These are phyloP conservation scores for Oreotrochilus melanogaster DNA, from an alignment of 2,113 vertebrate genomes.

Conservation along the genomic window DNA sequence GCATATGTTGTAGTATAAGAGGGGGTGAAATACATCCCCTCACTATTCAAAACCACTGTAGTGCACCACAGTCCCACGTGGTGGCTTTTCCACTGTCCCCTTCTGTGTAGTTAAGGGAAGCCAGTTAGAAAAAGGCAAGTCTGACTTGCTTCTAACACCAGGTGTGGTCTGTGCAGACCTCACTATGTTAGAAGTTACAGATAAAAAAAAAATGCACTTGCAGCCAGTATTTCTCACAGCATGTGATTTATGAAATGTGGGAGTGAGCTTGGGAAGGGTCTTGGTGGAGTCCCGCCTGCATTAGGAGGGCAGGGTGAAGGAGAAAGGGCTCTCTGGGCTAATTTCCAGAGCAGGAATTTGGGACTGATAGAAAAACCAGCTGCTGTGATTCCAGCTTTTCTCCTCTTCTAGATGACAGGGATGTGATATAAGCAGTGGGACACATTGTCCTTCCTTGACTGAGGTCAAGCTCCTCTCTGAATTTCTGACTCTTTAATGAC, in stretches of 20 bases:
- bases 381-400: not conserved
- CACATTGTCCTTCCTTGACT: conserved; percentile 33
- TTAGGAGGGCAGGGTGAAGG: not conserved
- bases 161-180: not conserved
- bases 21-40: not conserved
- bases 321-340: not conserved
- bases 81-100: not conserved
- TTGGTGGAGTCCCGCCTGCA: not conserved
- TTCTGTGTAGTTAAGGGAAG: not conserved
- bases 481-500: not conserved
- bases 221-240: not conserved
- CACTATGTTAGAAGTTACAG: not conserved
- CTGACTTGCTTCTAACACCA: not conserved
- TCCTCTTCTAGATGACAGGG: not conserved
- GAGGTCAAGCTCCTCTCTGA: conserved; percentile 2
- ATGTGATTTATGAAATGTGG: not conserved
- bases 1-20: not conserved
- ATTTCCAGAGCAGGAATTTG: not conserved
- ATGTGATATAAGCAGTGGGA: not conserved
- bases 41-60: not conserved
- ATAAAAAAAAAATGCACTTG: not conserved
- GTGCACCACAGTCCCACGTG: rapidly evolving
- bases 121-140: not conserved
- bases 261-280: not conserved
- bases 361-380: conserved; percentile 32